Evolutionary conservation across 2,888 invertebrate species (phyloP), one percentile per base, ranked within the genome.

Genomic region (Hoplodrina blanda): DNA sequence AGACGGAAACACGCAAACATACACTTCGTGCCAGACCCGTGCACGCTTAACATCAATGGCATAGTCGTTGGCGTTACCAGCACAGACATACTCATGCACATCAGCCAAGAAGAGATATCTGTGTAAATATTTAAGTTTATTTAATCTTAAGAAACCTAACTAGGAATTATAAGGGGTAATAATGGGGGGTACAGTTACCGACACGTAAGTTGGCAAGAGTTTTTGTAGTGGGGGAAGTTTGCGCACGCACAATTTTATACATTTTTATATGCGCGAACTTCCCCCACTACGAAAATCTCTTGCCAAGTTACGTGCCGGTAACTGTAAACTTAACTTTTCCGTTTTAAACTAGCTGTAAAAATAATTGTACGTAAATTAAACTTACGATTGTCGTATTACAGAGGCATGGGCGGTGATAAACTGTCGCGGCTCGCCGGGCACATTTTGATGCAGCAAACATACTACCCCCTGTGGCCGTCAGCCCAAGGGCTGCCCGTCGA

Each of bases 401-500:
- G 95, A 25, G 94, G 93, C 3, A 87, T 85, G 78, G 89, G 87
- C 4, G 93, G 94, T 30, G 98, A 99, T 90, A 97, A 98, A 85
- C 93, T 99, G 76, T 97, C 97, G 46, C 97, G 99, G 10, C 93
- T 98, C 56, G 97, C 98, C 19, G 95, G 96, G 30, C 98, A 99
- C 92, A 91, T 99, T 54, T 87, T 99, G 49, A 93, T 96, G 77
- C 99, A 99, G 92, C 97, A 97, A 85, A 97, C 97, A 78, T 98
- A 98, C 91, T 98, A 98, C 92, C 99, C 99, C 2, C 92, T 99
- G 66, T 97, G 97, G 92, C 98, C 98, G 67, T 96, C 98, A 15
- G 93, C 96, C 59, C 95, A 96, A 75, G 97, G 97, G 68, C 91
- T 98, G 61, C 96, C 96, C 79, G 97, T 98, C 11, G 98, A 99